Percentiles rank a stretch among this genome's conserved stretches.
phyloP scores from a whole-genome alignment of 1,140 invertebrate genomes.

The Solenopsis invicta region DNA sequence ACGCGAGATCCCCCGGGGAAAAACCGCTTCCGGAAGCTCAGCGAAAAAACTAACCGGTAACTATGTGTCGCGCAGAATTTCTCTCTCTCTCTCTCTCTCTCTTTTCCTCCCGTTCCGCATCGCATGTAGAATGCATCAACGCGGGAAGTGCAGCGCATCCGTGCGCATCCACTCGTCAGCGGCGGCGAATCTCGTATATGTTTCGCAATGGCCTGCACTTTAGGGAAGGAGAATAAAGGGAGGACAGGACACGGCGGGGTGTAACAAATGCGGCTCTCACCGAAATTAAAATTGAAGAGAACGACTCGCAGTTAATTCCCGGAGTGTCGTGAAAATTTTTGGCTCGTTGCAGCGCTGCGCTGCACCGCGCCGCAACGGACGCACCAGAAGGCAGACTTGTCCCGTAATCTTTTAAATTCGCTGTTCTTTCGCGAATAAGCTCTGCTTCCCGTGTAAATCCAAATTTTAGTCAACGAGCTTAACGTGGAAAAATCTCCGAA shows the following conservation, averaged over 20 bases:
- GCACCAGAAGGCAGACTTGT: neutral
- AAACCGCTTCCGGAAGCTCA: neutral
- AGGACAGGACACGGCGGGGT: too few relatives aligned
- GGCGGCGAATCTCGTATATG: slow-evolving; percentile 25
- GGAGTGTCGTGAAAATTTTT: slow-evolving; percentile 24
- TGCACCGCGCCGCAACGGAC: too few relatives aligned
- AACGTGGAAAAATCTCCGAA: neutral
- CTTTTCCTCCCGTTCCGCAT: neutral
- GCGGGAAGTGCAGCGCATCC: slow-evolving; percentile 20
- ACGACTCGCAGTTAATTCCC: slow-evolving; percentile 26
- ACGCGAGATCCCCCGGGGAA: neutral
- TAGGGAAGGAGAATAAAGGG: neutral
- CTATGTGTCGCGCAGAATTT: neutral
- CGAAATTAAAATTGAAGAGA: slow-evolving; percentile 54
- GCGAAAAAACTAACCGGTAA: slow-evolving; percentile 3
- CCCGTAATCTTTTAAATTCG: neutral
- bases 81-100: neutral
- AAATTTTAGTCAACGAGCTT: neutral
- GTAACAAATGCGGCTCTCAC: slow-evolving; percentile 36
- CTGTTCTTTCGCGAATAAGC: neutral
- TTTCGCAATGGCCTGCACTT: slow-evolving; percentile 21
- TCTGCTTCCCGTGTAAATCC: neutral
- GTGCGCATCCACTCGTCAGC: neutral
- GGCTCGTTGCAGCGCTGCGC: neutral
- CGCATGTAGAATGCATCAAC: neutral